Evolutionary conservation across 2,888 invertebrate species (phyloP).

Genomic region (Pterostichus madidus): DNA sequence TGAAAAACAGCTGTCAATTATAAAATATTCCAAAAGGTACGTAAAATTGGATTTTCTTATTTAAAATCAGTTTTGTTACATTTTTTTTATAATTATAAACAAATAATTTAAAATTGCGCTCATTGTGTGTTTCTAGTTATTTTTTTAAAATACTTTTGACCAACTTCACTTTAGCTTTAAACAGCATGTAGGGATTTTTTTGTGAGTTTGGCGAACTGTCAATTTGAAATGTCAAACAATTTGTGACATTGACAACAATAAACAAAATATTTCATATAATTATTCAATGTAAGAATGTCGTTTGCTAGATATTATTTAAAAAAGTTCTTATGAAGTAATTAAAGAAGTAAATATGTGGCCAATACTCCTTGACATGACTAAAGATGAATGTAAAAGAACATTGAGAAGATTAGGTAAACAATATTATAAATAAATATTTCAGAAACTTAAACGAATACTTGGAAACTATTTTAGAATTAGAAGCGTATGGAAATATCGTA

Average conservation of each 20-base stretch:
- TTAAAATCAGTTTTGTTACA: no score
- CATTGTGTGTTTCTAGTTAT: not conserved
- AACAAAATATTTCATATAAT: conserved; percentile 58
- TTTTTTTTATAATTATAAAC: no score
- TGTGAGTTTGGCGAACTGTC: conserved; percentile 62
- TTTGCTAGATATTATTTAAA: conserved; percentile 42
- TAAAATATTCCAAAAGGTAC: no score
- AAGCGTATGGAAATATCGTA: conserved; percentile 94
- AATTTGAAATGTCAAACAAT: conserved; percentile 66
- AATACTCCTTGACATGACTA: conserved; percentile 88
- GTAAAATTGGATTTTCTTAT: no score
- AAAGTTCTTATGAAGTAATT: conserved; percentile 25
- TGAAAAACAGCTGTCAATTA: no score
- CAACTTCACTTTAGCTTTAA: not conserved
- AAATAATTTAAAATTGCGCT: no score
- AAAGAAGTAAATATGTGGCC: conserved; percentile 80
- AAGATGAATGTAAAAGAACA: conserved; percentile 93
- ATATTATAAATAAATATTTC: conserved; percentile 71
- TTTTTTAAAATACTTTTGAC: not conserved
- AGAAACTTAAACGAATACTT: not conserved
- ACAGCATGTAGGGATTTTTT: conserved; percentile 45
- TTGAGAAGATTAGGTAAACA: conserved; percentile 89
- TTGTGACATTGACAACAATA: conserved; percentile 63
- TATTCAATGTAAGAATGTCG: conserved; percentile 55
- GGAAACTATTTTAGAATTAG: conserved; percentile 85